phyloP scores from a whole-genome alignment of 2,113 vertebrate species.

The Corythornis vintsioides region DNA sequence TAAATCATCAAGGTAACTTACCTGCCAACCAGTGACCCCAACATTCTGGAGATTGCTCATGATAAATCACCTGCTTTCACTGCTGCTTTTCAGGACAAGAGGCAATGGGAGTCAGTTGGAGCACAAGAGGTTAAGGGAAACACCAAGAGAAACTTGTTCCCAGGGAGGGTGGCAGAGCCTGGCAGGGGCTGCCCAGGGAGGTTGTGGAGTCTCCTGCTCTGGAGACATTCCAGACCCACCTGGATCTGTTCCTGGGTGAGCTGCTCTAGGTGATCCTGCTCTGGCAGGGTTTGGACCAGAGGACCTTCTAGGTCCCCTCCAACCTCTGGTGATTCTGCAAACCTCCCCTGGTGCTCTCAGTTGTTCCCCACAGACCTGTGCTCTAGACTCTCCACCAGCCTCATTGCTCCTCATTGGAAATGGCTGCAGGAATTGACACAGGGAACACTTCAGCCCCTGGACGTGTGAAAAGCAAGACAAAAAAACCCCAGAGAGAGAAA shows the following conservation, averaged over 20 bases:
- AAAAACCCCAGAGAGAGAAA: not conserved
- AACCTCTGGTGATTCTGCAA: too few species aligned
- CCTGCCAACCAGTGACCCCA: conserved; percentile 54
- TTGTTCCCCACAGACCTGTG: not conserved
- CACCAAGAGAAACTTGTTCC: too few species aligned
- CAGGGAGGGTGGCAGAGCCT: too few species aligned
- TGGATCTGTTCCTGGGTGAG: too few species aligned
- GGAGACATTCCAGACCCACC: too few species aligned
- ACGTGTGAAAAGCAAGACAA: not conserved
- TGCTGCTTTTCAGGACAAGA: not conserved
- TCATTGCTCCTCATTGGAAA: rapidly evolving
- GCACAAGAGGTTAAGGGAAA: too few species aligned
- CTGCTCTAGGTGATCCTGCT: too few species aligned
- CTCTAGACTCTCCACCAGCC: not conserved
- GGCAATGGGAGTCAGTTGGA: too few species aligned
- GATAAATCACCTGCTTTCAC: conserved; percentile 70
- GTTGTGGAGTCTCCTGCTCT: too few species aligned
- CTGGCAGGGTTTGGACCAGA: too few species aligned
- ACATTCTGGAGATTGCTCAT: conserved; percentile 57
- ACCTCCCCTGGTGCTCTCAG: not conserved
- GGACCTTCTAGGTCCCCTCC: too few species aligned
- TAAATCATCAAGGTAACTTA: conserved; percentile 50
- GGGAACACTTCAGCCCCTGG: not conserved
- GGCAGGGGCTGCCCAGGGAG: too few species aligned
- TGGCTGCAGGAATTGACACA: rapidly evolving